phyloP scores from a whole-genome alignment of 2,797 vertebrate genomes.

The Xiphophorus birchmanni region DNA sequence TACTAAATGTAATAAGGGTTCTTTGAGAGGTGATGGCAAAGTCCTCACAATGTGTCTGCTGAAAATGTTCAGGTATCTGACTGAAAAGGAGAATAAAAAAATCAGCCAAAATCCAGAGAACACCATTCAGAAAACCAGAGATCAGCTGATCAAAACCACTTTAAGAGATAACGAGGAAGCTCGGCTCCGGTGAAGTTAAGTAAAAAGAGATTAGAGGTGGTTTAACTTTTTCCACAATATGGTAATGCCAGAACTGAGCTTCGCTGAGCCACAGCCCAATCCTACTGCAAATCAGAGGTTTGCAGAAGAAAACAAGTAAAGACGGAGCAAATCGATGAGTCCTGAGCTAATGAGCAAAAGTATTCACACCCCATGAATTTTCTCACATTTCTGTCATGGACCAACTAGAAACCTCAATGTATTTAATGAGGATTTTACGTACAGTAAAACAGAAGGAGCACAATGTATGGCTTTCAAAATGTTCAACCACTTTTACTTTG shows the following conservation, averaged over 20 bases:
- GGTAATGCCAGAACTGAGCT: not conserved
- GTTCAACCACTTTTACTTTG: not conserved
- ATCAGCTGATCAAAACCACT: not conserved
- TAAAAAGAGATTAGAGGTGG: not conserved
- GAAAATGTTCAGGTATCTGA: not conserved
- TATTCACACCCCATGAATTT: not conserved
- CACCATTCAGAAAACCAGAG: not conserved
- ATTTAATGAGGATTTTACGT: not conserved
- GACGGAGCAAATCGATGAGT: not conserved
- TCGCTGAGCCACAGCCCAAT: not conserved
- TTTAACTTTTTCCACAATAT: not conserved
- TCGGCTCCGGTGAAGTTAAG: not conserved
- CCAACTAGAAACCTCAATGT: not conserved
- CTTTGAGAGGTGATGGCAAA: not conserved
- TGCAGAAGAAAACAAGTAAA: not conserved
- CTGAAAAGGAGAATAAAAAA: not conserved
- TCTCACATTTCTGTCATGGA: not conserved
- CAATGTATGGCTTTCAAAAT: not conserved
- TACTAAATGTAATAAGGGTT: not conserved
- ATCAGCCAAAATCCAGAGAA: not conserved
- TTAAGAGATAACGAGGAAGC: not conserved
- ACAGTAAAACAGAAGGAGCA: not conserved
- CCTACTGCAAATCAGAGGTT: not conserved
- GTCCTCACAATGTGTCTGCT: not conserved
- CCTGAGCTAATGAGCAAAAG: not conserved